Base-by-base conservation (phyloP, 2,888 invertebrate species). In the Cremastinae sp. region DNA sequence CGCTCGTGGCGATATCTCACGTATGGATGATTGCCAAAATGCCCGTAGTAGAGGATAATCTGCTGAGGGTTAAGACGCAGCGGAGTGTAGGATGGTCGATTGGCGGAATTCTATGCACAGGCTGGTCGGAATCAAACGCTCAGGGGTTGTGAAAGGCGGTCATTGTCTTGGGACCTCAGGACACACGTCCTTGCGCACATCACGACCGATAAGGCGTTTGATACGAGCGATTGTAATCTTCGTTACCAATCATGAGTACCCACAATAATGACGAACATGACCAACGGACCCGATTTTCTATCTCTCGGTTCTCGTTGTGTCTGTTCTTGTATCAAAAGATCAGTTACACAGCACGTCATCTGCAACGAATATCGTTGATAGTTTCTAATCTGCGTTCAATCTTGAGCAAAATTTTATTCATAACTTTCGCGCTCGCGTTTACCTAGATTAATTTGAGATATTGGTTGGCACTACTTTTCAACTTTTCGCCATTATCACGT, bases 1-100 rank as follows among this genome's bases (percentile, higher is more conserved):
- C 74, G 73, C 69, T 78, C 70, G 56, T 74, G 74, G 65, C 75
- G 76, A 74, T 80, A 74, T 66, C 78, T 79, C 79, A 80, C 78
- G 5, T 78, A 74, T 73, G 74, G 47, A 43, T 78, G 75, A 75
- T 74, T 75, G 64, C 61, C 39, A 37, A 72, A 71, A 74, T 77
- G 75, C 74, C 71, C 77, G 72, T 69, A 22, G 47, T 45, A 8
- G 45, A 58, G 41, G 51, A 58, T 43, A 41, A 58, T 20, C 41
- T 0, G 41, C 22, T 39, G 62, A 53, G 75, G 64, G 58, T 64
- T 68, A 59, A 68, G 51, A 73, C 45, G 35, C 22, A 3, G 22
- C 28, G 43, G 35, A 39, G 35, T 10, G 37, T 41, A 22, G 61
- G 45, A 49, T 12, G 45, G 62, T 66, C 62, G 55, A 55, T 71